Conservation (phyloP, 2,888 invertebrate species). For the Vanessa cardui region DNA sequence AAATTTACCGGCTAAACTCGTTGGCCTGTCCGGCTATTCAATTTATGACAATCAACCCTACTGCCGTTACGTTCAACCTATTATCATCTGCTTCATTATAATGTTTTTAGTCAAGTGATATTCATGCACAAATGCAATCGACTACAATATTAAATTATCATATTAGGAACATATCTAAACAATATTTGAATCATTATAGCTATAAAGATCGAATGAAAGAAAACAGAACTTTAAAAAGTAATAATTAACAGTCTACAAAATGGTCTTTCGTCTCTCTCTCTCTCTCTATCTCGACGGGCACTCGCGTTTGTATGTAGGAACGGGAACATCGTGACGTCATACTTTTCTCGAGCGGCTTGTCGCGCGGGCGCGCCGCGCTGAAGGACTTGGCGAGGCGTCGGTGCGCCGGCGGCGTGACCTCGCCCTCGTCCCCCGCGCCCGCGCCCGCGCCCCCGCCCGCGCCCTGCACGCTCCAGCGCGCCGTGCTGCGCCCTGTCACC, state of each 20-base stretch:
- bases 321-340: constrained; percentile 35
- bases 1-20: too few species aligned
- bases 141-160: neutral
- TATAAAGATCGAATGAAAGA: too few species aligned
- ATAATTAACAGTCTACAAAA: too few species aligned
- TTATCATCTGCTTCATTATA: too few species aligned
- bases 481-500: constrained; percentile 61
- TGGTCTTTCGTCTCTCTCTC: too few species aligned
- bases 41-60: too few species aligned
- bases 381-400: constrained; percentile 95
- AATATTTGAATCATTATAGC: too few species aligned
- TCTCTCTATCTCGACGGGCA: neutral
- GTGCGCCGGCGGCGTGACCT: constrained; percentile 92
- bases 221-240: too few species aligned
- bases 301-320: too few species aligned
- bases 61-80: too few species aligned
- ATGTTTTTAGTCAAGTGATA: neutral
- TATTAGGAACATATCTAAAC: too few species aligned
- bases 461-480: constrained; percentile 64
- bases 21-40: too few species aligned
- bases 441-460: constrained; percentile 51
- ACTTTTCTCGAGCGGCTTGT: constrained; percentile 66
- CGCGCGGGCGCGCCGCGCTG: constrained; percentile 85
- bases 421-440: constrained; percentile 79
- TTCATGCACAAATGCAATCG: neutral